These are phyloP conservation scores for Rhinichthys osculus DNA, from an alignment of 2,797 vertebrate species.

Conservation along the genomic window DNA sequence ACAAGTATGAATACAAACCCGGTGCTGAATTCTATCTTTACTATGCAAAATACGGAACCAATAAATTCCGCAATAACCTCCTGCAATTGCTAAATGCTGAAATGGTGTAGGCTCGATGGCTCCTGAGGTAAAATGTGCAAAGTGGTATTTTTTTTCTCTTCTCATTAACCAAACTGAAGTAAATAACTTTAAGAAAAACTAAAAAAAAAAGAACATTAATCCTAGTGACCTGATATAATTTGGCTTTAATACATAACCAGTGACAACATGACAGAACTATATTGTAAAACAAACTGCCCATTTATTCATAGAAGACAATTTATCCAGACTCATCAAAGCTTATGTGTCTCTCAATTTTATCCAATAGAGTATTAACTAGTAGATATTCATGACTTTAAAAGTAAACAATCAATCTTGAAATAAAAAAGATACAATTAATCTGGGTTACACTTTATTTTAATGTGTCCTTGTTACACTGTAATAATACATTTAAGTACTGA, in stretches of 20 bases:
- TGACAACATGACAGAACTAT: neutral
- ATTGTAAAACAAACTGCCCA: neutral
- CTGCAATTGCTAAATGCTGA: neutral
- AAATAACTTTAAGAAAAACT: neutral
- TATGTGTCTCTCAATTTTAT: neutral
- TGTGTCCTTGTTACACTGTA: no score
- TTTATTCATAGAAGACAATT: neutral
- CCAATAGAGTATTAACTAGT: neutral
- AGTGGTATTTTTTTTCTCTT: neutral
- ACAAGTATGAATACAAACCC: neutral
- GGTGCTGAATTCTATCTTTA: neutral
- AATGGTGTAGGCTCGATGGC: neutral
- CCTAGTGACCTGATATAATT: neutral
- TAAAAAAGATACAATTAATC: neutral
- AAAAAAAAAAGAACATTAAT: neutral
- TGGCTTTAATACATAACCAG: neutral
- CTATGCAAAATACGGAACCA: neutral
- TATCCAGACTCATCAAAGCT: neutral
- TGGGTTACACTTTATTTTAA: no score
- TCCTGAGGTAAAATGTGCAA: neutral
- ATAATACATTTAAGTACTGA: no score
- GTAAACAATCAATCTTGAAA: neutral
- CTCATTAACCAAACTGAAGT: neutral
- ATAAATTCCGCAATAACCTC: neutral
- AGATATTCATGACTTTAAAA: neutral